Base-by-base conservation (phyloP, 2,888 invertebrate species). In the Limnephilus rhombicus region DNA sequence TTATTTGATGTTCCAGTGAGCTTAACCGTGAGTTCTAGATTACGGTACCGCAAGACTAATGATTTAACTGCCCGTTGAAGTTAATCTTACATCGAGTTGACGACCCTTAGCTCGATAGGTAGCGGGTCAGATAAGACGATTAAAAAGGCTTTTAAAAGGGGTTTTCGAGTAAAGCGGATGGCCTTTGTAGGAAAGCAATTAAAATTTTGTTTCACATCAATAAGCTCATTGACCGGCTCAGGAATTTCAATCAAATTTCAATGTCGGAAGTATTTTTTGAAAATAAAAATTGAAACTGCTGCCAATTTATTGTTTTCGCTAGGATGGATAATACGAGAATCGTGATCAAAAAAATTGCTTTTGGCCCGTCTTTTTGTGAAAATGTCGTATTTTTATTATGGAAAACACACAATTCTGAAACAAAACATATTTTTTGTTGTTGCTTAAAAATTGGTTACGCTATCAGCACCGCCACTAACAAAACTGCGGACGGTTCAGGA, bases 111-210 rank as follows among this genome's bases (percentile, higher is more conserved):
- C 68, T 24, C 9, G 85, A 85, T 85, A 85, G 85, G 85, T 37
- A 41, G 41, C 41, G 45, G 37, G 45, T 45, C 34, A 85, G n/a
- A 85, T 85, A 85, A 85, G 85, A 85, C 37, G 85, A 85, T 85
- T 85, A 85, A 85, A 85, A 85, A 41, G 45, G 45, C 18, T n/a
- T 85, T 41, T 85, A 85, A 41, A 85, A 45, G 41, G 85, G 85
- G 85, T 85, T 45, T 41, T 85, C 41, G 24, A 41, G n/a, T 85
- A 85, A 85, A 41, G 85, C 68, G 85, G 45, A 45, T 29, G 24
- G 37, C 37, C 9, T 85, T 85, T 45, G 85, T 85, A 41, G 85
- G 37, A 85, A 85, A 85, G 85, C 85, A 85, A 85, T 85, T 85
- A 45, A 85, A 85, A 45, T 45, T 85, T 85, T n/a, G 85, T 85